Percentiles rank a stretch among this genome's conserved stretches.
Evolutionary conservation across 2,888 invertebrate genomes (phyloP).

Genomic region (Leptarthrus brevirostris): DNA sequence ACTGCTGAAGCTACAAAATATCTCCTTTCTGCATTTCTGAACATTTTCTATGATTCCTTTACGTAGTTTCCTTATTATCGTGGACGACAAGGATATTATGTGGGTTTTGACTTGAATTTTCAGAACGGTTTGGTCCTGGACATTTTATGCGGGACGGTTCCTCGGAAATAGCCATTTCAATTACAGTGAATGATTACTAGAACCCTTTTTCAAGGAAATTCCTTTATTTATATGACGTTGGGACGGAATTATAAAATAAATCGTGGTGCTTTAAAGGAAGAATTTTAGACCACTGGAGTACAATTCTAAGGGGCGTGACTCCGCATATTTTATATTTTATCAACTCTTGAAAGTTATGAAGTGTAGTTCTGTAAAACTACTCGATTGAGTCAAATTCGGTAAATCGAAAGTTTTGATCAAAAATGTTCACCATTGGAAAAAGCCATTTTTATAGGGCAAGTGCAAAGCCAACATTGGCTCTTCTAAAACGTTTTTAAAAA

Average conservation of each 20-base stretch:
- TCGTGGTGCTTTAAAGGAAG: not conserved
- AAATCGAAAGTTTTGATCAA: too few relatives aligned
- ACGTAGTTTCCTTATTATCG: constrained; percentile 16
- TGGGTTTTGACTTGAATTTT: too few relatives aligned
- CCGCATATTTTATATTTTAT: not conserved
- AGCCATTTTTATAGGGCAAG: too few relatives aligned
- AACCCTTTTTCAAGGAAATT: constrained; percentile 18
- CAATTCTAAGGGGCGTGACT: constrained; percentile 17
- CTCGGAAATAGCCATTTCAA: constrained; percentile 16
- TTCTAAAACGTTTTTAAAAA: not conserved
- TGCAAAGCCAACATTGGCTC: not conserved
- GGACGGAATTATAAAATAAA: not conserved
- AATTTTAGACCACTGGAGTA: constrained; percentile 23
- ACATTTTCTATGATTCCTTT: constrained; percentile 29
- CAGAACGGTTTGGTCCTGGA: too few relatives aligned
- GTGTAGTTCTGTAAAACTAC: too few relatives aligned
- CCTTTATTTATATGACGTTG: constrained; percentile 34
- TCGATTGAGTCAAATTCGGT: too few relatives aligned
- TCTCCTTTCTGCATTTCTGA: constrained; percentile 4
- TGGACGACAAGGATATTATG: constrained; percentile 1
- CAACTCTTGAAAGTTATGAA: too few relatives aligned
- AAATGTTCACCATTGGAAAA: too few relatives aligned
- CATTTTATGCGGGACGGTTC: not conserved
- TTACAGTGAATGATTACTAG: constrained; percentile 41
- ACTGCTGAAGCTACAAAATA: constrained; percentile 25